phyloP scores from a whole-genome alignment of 2,888 invertebrate species.

The Cryptocephalus primarius region DNA sequence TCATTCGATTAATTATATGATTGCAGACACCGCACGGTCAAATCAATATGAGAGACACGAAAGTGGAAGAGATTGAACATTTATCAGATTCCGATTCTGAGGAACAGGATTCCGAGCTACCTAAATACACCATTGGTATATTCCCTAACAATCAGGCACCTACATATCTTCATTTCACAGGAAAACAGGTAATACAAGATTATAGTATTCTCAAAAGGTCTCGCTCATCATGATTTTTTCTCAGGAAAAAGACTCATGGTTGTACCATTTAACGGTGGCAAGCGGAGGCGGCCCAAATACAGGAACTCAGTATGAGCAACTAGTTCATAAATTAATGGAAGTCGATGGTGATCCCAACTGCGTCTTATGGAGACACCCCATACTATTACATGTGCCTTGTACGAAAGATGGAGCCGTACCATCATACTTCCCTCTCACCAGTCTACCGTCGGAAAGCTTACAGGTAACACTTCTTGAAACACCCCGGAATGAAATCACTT shows the following conservation, averaged over 20 bases:
- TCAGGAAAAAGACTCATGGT: conserved; percentile 77
- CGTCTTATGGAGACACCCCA: conserved; percentile 89
- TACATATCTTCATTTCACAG: conserved; percentile 83
- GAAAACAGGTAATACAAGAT: conserved; percentile 52
- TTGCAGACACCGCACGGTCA: conserved; percentile 84
- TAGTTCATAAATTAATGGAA: conserved; percentile 93
- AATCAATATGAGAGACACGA: conserved; percentile 89
- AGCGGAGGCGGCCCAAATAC: conserved; percentile 84
- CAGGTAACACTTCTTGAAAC: conserved; percentile 39
- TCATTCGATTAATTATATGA: background rate
- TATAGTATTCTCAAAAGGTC: background rate
- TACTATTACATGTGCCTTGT: conserved; percentile 58
- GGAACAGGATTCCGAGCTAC: conserved; percentile 68
- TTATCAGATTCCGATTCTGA: conserved; percentile 87
- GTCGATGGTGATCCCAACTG: conserved; percentile 89
- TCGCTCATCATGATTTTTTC: conserved; percentile 4
- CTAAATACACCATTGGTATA: conserved; percentile 80
- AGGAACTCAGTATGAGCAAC: conserved; percentile 92
- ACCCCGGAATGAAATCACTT: too few species aligned
- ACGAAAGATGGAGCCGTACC: conserved; percentile 78
- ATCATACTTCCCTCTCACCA: conserved; percentile 69
- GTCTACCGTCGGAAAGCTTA: conserved; percentile 76
- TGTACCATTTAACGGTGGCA: conserved; percentile 80
- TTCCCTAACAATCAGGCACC: conserved; percentile 91
- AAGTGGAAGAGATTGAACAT: conserved; percentile 91